phyloP scores from a whole-genome alignment of 2,888 invertebrate species.

The Ectemnius lituratus region DNA sequence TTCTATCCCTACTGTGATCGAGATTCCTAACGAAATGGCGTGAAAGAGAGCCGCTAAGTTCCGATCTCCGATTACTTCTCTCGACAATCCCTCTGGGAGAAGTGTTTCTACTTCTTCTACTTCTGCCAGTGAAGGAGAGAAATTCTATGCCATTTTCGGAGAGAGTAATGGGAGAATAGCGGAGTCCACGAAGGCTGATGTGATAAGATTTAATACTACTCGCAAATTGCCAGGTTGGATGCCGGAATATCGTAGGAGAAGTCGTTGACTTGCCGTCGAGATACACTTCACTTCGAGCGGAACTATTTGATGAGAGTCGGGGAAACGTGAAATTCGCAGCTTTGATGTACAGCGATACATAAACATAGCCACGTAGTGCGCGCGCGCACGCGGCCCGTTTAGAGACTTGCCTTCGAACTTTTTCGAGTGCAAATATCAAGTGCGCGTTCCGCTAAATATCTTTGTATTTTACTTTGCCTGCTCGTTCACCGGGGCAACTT shows the following conservation, averaged over 20 bases:
- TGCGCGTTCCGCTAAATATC: neutral
- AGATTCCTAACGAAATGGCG: slow-evolving; percentile 10
- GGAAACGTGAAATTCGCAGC: slow-evolving; percentile 32
- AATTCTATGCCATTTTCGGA: no score
- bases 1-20: neutral
- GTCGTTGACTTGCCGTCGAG: neutral
- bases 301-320: slow-evolving; percentile 14
- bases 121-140: no score
- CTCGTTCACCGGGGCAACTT: no score
- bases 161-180: no score
- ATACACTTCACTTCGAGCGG: neutral
- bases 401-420: slow-evolving; percentile 18
- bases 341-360: slow-evolving; percentile 14
- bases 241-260: slow-evolving; percentile 8
- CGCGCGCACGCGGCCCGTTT: slow-evolving; percentile 18
- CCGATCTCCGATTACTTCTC: slow-evolving; percentile 23
- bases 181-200: no score
- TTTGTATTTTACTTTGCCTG: no score
- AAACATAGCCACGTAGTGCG: slow-evolving; percentile 10
- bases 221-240: neutral
- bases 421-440: slow-evolving; percentile 39
- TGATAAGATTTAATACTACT: neutral
- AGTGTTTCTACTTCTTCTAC: neutral
- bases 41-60: slow-evolving; percentile 32
- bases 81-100: neutral